Base-by-base conservation (phyloP, 2,888 invertebrate genomes). In the Antitype chi region DNA sequence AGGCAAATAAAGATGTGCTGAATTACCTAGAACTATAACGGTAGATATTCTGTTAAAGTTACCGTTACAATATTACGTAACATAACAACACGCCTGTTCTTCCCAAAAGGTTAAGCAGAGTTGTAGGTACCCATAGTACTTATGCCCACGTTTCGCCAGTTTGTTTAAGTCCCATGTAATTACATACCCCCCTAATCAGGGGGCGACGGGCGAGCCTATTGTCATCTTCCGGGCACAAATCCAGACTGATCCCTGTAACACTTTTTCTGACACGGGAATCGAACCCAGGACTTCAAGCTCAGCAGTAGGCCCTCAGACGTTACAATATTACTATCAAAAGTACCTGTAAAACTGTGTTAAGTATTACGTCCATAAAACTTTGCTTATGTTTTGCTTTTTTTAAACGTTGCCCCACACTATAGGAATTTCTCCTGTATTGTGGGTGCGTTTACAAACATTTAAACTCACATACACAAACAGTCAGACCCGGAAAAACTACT, bases 401-500 rank as follows among this genome's bases (percentile, higher is more conserved):
- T 38, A 5, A 38, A 38, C 6, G 0, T 0, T 2, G 3, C 6
- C 0, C 38, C 38, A 3, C 5, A 6, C 38, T 0, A 3, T 6
- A 38, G 6, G 38, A 38, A 38, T 38, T 38, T 38, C 38, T 38
- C 4, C 43, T 17, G 63, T 43, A 9, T 25, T 5, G 25, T 15
- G 47, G 25, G 47, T 47, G 64, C 47, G 20, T 49, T 49, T 66
- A 25, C 20, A 49, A 49, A 28, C 7, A 66, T 66, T 25, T 28
- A 49, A 49, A 25, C 9, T 28, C 11, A 25, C 20, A 47, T 25
- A 64, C 25, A 64, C 20, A 49, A 28, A 59, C 59, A 28, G 17
- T 28, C 59, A 59, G 59, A 28, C 17, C 59, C 59, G 59, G 28
- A 59, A 59, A 28, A 59, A 59, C 25, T 28, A 28, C 25, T 15